Evolutionary conservation across 2,888 invertebrate genomes (phyloP).

Genomic region (Gari tellinella): DNA sequence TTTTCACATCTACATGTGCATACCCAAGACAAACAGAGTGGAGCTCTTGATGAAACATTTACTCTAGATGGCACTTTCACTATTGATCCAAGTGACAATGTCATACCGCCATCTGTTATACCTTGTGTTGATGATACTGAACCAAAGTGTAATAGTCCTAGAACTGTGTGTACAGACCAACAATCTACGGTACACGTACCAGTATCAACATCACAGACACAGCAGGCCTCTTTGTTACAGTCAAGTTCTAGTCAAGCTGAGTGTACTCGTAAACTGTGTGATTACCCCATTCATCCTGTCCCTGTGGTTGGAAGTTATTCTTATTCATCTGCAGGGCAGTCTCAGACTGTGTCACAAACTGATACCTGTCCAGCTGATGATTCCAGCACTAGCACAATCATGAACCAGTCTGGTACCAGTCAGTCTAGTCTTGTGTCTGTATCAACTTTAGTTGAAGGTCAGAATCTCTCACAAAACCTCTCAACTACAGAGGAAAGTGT

Average conservation of each 20-base stretch:
- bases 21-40: not conserved
- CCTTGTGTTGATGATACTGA: conserved; percentile 29
- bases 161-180: too few relatives aligned
- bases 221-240: too few relatives aligned
- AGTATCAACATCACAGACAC: not conserved
- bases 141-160: not conserved
- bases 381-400: conserved; percentile 53
- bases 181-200: not conserved
- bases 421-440: conserved; percentile 49
- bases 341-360: not conserved
- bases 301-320: too few relatives aligned
- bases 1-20: conserved; percentile 38
- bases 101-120: conserved; percentile 1
- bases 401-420: conserved; percentile 53
- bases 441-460: conserved; percentile 51
- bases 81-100: conserved; percentile 21
- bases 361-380: conserved; percentile 38
- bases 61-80: conserved; percentile 50
- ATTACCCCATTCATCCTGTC: too few relatives aligned
- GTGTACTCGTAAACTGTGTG: too few relatives aligned
- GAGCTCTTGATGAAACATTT: not conserved
- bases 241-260: too few relatives aligned
- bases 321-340: too few relatives aligned
- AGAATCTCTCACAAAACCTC: conserved; percentile 51
- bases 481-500: conserved; percentile 28